Evolutionary conservation across 2,888 invertebrate species (phyloP), one percentile per base, ranked within the genome.

Genomic region (Malachius bipustulatus): DNA sequence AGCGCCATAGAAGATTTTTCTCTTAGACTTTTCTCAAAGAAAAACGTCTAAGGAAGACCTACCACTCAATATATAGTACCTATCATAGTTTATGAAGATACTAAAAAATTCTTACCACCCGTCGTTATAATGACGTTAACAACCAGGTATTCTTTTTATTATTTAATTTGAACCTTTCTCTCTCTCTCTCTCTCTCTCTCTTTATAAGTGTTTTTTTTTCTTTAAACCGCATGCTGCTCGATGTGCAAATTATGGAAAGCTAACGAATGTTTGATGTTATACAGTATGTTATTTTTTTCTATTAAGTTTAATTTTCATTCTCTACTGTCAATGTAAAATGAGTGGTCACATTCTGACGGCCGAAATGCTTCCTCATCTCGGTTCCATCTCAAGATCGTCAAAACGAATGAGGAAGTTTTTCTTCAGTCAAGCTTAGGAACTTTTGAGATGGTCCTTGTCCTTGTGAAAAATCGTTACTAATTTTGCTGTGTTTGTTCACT

Each of bases 391-490:
- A 30, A 24, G 19, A 30, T 28, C 6, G 13, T 12, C 26, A 14
- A 26, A 27, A 16, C 26, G 32, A 34, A 50, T 54, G 50, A 55
- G 52, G 52, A 44, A 48, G 50, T n/a, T 52, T 53, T 51, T 43
- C 47, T 44, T 44, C 46, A 49, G 59, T 60, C 65, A 71, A 69
- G 68, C 65, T 72, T 77, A 77, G 82, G 82, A 81, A 80, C 82
- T 83, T 83, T 83, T 83, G 84, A 84, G 83, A 83, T 84, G 84
- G 83, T 84, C 83, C 83, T 82, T 80, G 79, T 57, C 50, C 55
- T 54, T 52, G 48, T 48, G 46, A 50, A 49, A 40, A 45, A 42
- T 50, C 47, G 49, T 65, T 64, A 73, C 73, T 74, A 74, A 74
- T 73, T n/a, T n/a, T n/a, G 60, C 69, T 67, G 66, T 70, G 57